Percentiles rank a stretch among this genome's conserved stretches.
phyloP scores from a whole-genome alignment of 1,140 invertebrate species.

The Agrypnia vestita region DNA sequence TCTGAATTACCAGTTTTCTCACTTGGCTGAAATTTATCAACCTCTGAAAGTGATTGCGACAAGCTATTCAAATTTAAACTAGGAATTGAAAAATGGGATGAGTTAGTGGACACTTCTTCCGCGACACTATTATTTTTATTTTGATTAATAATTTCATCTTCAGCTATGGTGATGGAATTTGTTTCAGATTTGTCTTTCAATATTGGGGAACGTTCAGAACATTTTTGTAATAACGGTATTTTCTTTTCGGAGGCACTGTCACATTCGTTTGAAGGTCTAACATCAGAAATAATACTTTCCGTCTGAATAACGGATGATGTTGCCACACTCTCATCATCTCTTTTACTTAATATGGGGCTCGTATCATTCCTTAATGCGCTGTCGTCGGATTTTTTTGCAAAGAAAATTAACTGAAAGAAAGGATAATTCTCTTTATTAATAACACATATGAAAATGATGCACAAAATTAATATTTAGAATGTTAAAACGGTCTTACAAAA shows the following conservation, averaged over 20 bases:
- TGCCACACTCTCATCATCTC: background rate
- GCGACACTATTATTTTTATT: slow-evolving; percentile 2
- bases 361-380: background rate
- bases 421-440: background rate
- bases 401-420: slow-evolving; percentile 19
- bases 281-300: slow-evolving; percentile 23
- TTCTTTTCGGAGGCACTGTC: slow-evolving; percentile 4
- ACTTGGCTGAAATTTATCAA: slow-evolving; percentile 23
- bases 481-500: slow-evolving; percentile 4
- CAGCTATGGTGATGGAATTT: background rate
- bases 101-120: slow-evolving; percentile 26
- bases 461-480: background rate
- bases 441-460: slow-evolving; percentile 6
- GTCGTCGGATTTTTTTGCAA: background rate
- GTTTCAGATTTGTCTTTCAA: slow-evolving; percentile 9
- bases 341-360: slow-evolving; percentile 1
- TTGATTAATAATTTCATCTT: slow-evolving; percentile 9
- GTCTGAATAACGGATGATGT: slow-evolving; percentile 5
- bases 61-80: slow-evolving; percentile 58
- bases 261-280: background rate
- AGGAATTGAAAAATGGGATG: slow-evolving; percentile 53
- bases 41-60: slow-evolving; percentile 49
- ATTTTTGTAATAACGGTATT: background rate
- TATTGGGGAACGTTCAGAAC: background rate
- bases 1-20: slow-evolving; percentile 1